These are phyloP conservation scores for Vidua macroura DNA, from an alignment of 2,113 vertebrate genomes.

Conservation along the genomic window DNA sequence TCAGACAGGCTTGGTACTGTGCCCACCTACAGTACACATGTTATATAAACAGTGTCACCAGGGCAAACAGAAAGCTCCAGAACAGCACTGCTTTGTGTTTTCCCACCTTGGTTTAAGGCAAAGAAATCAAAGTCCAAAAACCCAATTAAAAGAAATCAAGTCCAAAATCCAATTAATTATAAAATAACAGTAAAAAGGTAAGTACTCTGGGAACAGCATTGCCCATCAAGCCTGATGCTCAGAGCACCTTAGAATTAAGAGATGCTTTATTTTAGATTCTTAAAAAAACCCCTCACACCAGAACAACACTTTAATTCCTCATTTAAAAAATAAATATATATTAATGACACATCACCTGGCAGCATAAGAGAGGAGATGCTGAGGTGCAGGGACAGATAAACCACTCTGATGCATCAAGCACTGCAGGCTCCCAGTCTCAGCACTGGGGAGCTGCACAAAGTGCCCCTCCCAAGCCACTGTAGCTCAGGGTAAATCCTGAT, in stretches of 20 bases:
- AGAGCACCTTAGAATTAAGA: neutral
- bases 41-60: neutral
- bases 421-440: neutral
- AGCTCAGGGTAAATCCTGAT: neutral
- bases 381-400: neutral
- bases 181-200: neutral
- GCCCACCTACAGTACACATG: neutral
- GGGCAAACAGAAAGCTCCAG: neutral
- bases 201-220: neutral
- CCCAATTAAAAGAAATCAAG: neutral
- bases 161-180: neutral
- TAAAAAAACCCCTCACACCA: neutral
- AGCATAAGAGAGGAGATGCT: neutral
- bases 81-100: neutral
- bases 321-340: neutral
- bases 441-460: neutral
- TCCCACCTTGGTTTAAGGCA: neutral
- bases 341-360: fast-evolving
- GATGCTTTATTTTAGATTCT: neutral
- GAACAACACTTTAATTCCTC: neutral
- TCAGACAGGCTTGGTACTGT: neutral
- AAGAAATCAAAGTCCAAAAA: neutral
- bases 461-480: fast-evolving
- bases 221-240: neutral
- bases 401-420: neutral